Conservation (phyloP, 2,888 invertebrate species). For the Cheilosia scutellata region DNA sequence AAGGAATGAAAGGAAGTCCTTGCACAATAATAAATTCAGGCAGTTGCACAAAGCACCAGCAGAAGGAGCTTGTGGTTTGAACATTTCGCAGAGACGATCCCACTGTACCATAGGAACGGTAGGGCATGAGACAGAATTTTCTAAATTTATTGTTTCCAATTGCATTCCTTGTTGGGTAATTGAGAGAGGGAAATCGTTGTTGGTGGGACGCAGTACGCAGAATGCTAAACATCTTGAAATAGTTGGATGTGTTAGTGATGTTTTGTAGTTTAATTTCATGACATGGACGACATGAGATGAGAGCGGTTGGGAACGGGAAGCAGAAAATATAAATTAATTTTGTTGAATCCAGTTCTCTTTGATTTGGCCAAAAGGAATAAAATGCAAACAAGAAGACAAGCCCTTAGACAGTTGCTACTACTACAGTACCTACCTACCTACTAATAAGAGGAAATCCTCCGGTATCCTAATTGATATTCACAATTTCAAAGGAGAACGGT, state of each 20-base stretch:
- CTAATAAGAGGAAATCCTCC: not conserved
- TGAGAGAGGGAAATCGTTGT: constrained; percentile 3
- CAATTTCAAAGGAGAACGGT: constrained; percentile 27
- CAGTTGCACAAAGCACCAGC: constrained; percentile 34
- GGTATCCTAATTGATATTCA: constrained; percentile 38
- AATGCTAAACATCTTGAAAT: constrained; percentile 26
- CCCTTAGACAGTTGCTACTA: constrained; percentile 9
- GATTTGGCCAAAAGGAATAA: constrained; percentile 36
- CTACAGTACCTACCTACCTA: too few relatives aligned
- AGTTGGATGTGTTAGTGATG: constrained; percentile 9
- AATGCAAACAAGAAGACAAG: constrained; percentile 27
- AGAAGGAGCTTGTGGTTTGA: constrained; percentile 19
- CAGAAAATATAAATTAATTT: constrained; percentile 57
- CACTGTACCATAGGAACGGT: not conserved
- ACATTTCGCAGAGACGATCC: constrained; percentile 14
- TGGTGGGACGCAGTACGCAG: not conserved
- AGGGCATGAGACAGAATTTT: constrained; percentile 12
- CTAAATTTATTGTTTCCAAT: constrained; percentile 21
- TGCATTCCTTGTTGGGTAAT: constrained; percentile 19
- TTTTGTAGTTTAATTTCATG: constrained; percentile 14
- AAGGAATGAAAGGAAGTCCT: constrained; percentile 1
- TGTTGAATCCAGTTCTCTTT: constrained; percentile 36
- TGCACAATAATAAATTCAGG: constrained; percentile 42
- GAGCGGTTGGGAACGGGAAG: not conserved
- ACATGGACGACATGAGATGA: not conserved